phyloP scores from a whole-genome alignment of 2,113 vertebrate species.

The Sitta europaea region DNA sequence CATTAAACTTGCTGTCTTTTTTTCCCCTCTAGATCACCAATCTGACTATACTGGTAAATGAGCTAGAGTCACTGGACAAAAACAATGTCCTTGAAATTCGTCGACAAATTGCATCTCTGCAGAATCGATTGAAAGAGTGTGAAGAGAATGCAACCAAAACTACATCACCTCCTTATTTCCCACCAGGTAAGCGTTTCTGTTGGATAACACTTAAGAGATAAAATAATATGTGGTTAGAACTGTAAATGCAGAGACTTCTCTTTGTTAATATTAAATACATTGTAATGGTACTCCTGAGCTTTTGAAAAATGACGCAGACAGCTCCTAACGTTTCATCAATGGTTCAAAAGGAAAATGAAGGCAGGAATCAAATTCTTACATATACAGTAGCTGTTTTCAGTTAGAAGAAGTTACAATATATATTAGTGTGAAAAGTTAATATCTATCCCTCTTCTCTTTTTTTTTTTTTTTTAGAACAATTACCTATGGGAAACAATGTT shows the following conservation, averaged over 20 bases:
- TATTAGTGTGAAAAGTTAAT: background rate
- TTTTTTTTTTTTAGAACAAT: background rate
- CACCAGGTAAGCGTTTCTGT: slow-evolving; percentile 51
- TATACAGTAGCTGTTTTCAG: background rate
- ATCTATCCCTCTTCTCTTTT: background rate
- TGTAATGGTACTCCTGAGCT: background rate
- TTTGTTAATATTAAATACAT: slow-evolving; percentile 7
- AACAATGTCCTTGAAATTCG: slow-evolving; percentile 74
- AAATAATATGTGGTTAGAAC: background rate
- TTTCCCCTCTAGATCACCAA: slow-evolving; percentile 72
- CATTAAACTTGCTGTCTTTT: slow-evolving; percentile 1
- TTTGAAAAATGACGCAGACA: background rate
- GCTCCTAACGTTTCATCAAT: background rate
- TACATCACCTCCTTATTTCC: background rate
- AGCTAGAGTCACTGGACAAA: slow-evolving; percentile 73
- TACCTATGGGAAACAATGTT: accelerated
- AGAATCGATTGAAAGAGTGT: slow-evolving; percentile 67
- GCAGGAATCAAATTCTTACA: background rate
- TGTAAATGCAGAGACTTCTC: background rate
- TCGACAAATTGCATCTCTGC: slow-evolving; percentile 56
- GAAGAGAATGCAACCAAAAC: slow-evolving; percentile 10
- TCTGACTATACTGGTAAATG: slow-evolving; percentile 71
- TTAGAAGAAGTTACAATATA: background rate
- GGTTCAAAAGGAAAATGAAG: background rate
- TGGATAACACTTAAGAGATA: background rate